A percentile compares a stretch with the other conserved stretches of the same genome.
Conservation (phyloP, 2,113 vertebrate genomes). For the Heterotis niloticus region DNA sequence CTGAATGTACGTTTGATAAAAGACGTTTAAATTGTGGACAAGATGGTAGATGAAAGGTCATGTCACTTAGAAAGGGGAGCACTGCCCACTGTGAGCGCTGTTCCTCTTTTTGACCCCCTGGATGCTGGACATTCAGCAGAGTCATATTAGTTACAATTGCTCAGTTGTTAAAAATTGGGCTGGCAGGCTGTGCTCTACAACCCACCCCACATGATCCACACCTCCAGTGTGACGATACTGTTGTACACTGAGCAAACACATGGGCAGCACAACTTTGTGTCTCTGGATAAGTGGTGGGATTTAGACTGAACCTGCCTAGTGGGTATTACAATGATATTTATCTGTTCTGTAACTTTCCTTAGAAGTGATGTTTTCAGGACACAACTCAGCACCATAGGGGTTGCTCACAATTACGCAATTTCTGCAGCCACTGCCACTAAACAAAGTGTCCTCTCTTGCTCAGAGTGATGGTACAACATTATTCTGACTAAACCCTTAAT, state of each 20-base stretch:
- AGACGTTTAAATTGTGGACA: neutral
- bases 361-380: no score
- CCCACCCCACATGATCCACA: neutral
- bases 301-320: neutral
- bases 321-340: neutral
- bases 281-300: neutral
- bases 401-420: no score
- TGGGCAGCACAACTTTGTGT: neutral
- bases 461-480: no score
- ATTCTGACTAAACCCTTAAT: no score
- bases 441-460: no score
- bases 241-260: neutral
- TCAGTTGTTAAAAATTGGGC: slow-evolving; percentile 9
- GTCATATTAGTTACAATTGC: neutral
- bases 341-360: no score
- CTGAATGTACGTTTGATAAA: neutral
- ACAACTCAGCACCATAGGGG: no score
- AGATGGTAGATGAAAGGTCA: neutral
- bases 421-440: no score
- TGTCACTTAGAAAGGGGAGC: neutral
- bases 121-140: slow-evolving; percentile 14
- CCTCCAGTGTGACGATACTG: neutral
- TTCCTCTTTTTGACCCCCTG: neutral
- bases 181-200: neutral
- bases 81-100: neutral